Base-by-base conservation (phyloP, 1,140 invertebrate species). In the Zaprionus vittiger region DNA sequence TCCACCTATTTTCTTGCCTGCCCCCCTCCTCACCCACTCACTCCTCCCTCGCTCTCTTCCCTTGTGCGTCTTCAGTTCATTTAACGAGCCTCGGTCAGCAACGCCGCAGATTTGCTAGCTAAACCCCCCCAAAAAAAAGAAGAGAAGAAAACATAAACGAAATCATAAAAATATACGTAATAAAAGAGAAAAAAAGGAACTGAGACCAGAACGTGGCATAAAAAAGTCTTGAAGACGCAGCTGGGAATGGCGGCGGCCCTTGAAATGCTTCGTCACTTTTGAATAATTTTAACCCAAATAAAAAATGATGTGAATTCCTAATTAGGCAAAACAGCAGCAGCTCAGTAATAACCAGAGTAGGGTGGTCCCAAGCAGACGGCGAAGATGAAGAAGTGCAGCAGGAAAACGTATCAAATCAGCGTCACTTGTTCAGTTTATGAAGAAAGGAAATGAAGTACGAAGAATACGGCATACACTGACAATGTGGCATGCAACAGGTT, bases 281-380 rank as follows among this genome's bases (percentile, higher is more conserved):
- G 90, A 91, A 91, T 91, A 91, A 91, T 91, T 91, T 91, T 85
- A 91, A 86, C 81, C 91, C 79, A 85, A 92, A 92, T 92, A 92
- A 92, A 91, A 92, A 92, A 89, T 86, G 86, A 92, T 92, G 91
- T 92, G 91, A 92, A 92, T 92, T 91, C 76, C 79, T 92, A 92
- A 92, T 92, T 92, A 91, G 86, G 79, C 83, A 70, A 71, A 82
- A 77, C 37, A 73, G 64, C 67, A 74, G 26, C 66, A 68, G 38
- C 59, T 24, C 34, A 49, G 31, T 31, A 28, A 65, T 44, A 70
- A 31, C 63, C 52, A 66, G 17, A 20, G 64, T 12, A 14, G 20
- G 28, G 11, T 20, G 7, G 20, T 20, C 17, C 1, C 7, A 11
- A 12, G 20, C 17, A 11, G 44, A 20, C n/a, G 44, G 4, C 24